Base-by-base conservation (phyloP, 2,797 vertebrate genomes). In the Brotula barbata region DNA sequence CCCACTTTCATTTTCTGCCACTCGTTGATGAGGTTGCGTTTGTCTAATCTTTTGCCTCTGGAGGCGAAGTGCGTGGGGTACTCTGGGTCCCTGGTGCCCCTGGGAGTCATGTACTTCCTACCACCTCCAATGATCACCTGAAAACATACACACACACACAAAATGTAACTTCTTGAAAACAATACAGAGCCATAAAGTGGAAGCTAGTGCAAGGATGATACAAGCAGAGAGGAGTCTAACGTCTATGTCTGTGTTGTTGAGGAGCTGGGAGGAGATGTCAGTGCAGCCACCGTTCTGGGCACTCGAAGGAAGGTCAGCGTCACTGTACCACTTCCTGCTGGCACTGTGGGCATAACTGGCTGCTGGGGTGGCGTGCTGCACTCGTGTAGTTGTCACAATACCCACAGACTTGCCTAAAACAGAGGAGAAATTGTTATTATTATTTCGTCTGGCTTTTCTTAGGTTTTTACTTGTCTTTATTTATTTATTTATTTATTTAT, bases 101-200 rank as follows among this genome's bases (percentile, higher is more conserved):
- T 63, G 0, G 92, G 90, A 6, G 89, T 92, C 92, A 93, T 92
- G 76, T 93, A 92, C 75, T 91, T 91, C 16, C 91, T 89, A 0
- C 92, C 91, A 0, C 91, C 91, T 1, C 91, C 92, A 8, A 92
- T 92, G 56, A 92, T 92, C 59, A 93, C 92, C 92, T 93, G 71
- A 2, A 63, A 22, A 71, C 49, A 66, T 12, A 72, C 28, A 50
- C n/a, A 58, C 2, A 40, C 4, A 33, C 34, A 31, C 22, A 61
- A 23, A 61, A n/a, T 7, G 34, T 14, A 39, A 6, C 11, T 40
- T 15, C 14, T 12, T 6, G 1, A 31, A 6, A 5, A 11, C 3
- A 7, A 11, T 22, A 5, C 14, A 15, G 13, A 20, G 39, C 21
- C 8, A 7, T 6, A 11, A 34, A 8, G 2, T 6, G 39, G 4